phyloP scores from a whole-genome alignment of 2,797 vertebrate genomes.

The Tapera naevia region DNA sequence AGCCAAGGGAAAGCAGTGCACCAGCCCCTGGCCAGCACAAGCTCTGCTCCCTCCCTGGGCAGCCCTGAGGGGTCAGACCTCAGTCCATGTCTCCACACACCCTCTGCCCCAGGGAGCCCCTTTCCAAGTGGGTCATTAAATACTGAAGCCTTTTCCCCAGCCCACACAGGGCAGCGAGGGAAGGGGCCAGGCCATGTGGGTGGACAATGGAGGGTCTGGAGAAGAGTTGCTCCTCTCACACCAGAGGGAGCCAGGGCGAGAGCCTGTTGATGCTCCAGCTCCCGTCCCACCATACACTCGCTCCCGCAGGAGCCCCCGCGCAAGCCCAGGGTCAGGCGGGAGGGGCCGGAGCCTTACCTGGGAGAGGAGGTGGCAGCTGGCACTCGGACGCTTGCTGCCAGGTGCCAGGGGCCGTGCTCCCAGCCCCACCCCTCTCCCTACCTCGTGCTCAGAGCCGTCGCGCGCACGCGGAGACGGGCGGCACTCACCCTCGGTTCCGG shows the following conservation, averaged over 20 bases:
- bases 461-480: neutral
- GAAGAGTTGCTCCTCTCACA: neutral
- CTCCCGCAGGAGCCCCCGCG: accelerated
- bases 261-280: accelerated
- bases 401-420: neutral
- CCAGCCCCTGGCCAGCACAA: neutral
- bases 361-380: neutral
- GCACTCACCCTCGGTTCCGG: slow-evolving; percentile 89
- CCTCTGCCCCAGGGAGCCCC: neutral
- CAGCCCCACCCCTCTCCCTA: neutral
- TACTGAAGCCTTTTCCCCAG: neutral
- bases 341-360: neutral
- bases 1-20: neutral
- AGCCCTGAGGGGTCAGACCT: neutral
- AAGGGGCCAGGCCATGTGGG: neutral
- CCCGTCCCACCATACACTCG: neutral
- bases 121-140: neutral
- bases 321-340: accelerated
- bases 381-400: neutral
- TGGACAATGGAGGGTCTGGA: neutral
- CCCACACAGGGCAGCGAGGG: neutral
- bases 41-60: neutral
- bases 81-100: accelerated
- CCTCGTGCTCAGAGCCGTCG: neutral
- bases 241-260: accelerated